Conservation (phyloP, 2,888 invertebrate species). For the Drosophila barbarae region DNA sequence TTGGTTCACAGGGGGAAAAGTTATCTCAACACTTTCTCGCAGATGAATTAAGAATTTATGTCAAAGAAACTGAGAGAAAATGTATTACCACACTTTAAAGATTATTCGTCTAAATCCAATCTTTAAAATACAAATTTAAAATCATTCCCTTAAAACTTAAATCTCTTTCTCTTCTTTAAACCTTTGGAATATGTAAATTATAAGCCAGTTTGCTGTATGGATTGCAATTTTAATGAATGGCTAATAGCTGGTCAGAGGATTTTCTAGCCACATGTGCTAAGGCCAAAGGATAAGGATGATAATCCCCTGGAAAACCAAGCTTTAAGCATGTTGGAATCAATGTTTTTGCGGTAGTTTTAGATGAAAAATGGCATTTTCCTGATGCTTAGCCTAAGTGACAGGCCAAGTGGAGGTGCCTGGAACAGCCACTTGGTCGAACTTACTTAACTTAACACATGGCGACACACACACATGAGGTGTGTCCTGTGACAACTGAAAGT, state of each 20-base stretch:
- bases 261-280: background rate
- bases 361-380: slow-evolving; percentile 34
- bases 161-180: background rate
- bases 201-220: background rate
- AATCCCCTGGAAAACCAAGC: slow-evolving; percentile 15
- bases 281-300: slow-evolving; percentile 16
- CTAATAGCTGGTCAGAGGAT: slow-evolving; percentile 1
- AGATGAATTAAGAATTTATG: background rate
- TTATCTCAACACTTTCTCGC: background rate
- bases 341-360: slow-evolving; percentile 15
- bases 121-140: background rate
- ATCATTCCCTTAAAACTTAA: too few relatives aligned
- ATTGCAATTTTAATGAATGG: slow-evolving; percentile 19
- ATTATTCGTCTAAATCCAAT: background rate
- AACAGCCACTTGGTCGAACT: slow-evolving; percentile 35
- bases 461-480: slow-evolving; percentile 23
- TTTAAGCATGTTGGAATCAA: slow-evolving; percentile 19
- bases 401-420: slow-evolving; percentile 22
- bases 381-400: slow-evolving; percentile 37
- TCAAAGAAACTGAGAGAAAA: too few relatives aligned
- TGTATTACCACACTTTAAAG: too few relatives aligned
- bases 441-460: slow-evolving; percentile 43
- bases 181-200: slow-evolving; percentile 1
- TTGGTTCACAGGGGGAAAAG: background rate
- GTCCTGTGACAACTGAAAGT: slow-evolving; percentile 21